Evolutionary conservation across 1,140 invertebrate genomes (phyloP).

Genomic region (Heterodera carotae): DNA sequence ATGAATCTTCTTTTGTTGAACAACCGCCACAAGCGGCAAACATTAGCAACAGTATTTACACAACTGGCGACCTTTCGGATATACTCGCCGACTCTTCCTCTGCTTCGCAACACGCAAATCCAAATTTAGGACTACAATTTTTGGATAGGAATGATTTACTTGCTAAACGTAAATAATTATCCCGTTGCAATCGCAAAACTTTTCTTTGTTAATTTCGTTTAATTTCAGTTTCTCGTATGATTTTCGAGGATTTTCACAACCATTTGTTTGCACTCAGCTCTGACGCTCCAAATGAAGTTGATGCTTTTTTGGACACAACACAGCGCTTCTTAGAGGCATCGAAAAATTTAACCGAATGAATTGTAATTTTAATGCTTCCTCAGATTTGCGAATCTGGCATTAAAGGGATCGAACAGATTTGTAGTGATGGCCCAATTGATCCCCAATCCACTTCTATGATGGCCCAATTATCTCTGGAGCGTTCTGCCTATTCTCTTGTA

Average conservation of each 20-base stretch:
- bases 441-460: constrained; percentile 29
- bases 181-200: no score
- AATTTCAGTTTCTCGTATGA: constrained; percentile 29
- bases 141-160: constrained; percentile 23
- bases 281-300: not conserved
- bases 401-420: constrained; percentile 34
- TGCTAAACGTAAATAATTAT: constrained; percentile 6
- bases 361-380: not conserved
- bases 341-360: not conserved
- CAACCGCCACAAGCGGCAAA: not conserved
- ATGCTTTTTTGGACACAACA: constrained; percentile 18
- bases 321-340: constrained; percentile 23
- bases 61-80: constrained; percentile 3
- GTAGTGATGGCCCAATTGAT: constrained; percentile 21
- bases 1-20: constrained; percentile 1
- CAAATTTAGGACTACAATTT: constrained; percentile 11
- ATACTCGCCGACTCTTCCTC: not conserved
- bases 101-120: not conserved
- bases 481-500: constrained; percentile 35
- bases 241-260: constrained; percentile 29
- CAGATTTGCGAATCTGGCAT: constrained; percentile 38
- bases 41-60: constrained; percentile 10
- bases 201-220: not conserved
- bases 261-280: constrained; percentile 4
- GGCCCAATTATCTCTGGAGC: constrained; percentile 33